Evolutionary conservation across 2,113 vertebrate genomes (phyloP), one percentile per base, ranked within the genome.

Genomic region (Mellivora capensis): DNA sequence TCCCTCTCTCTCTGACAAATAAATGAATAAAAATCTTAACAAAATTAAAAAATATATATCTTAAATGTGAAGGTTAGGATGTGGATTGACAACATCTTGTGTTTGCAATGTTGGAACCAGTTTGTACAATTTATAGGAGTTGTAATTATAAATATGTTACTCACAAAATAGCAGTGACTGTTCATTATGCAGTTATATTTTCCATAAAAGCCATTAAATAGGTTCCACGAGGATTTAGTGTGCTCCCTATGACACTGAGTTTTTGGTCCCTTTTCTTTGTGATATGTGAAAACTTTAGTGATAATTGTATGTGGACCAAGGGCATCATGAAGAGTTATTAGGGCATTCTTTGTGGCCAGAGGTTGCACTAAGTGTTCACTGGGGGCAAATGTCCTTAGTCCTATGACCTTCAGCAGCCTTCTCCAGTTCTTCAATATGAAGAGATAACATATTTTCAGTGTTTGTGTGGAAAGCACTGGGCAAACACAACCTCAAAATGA

Each of bases 171-270:
- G 15, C 37, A 91, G 25, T 86, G 6, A 25, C 3, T 87, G 21
- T 87, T 97, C 49, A 71, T 82, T 67, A 44, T 74, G 59, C n/a
- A 83, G 52, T 49, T 14, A 61, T 90, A 57, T 93, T 97, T 96
- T 94, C 57, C 47, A 37, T 71, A 62, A 79, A 54, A 91, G 23
- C 81, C 29, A 74, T 93, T 87, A 62, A 74, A 6, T 90, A 71
- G 27, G 31, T 92, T 91, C 87, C 49, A 91, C 84, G 67, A 94
- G 31, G 23, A 59, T 72, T 59, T 92, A 29, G 21, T 64, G 7
- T 97, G 49, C 81, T 79, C 29, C 89, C 37, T 76, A 71, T 92
- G 71, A 82, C 17, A 49, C 10, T 37, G 72, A 86, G 18, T 34
- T 62, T 76, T 81, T 39, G 61, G 62, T 77, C n/a, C 67, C n/a